Evolutionary conservation across 2,888 invertebrate genomes (phyloP), one percentile per base, ranked within the genome.

Genomic region (Nomada ruficornis): DNA sequence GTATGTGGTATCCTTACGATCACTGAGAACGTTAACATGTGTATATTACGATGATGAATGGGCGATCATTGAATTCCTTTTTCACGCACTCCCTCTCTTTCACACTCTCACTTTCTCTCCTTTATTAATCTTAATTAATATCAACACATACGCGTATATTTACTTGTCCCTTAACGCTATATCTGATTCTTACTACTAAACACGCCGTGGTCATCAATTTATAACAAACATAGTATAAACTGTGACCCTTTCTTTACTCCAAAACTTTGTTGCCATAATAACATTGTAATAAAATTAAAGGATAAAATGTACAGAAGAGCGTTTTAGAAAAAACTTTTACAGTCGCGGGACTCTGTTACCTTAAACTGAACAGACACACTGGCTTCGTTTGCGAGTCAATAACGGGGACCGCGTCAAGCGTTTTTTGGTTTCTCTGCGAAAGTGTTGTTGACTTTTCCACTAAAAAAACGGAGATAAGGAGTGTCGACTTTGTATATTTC

Each of bases 251-350:
- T 77, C 84, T 81, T 88, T 86, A 82, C 81, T 86, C 62, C 82
- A 85, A 84, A 13, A 85, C 82, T 84, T 87, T 81, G 84, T 77
- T 78, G 77, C 73, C 13, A 77, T 77, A 84, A 69, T 88, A 88
- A 90, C 88, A 91, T 88, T 82, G 89, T 91, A 91, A 89, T 91
- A 92, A 91, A 92, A 89, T 92, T 91, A 91, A 88, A 88, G 83
- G 92, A 91, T 91, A 92, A 93, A 94, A 93, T 94, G 92, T 93
- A 94, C 94, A 94, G 91, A 93, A 92, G 91, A 92, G 91, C 88
- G 86, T 90, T 92, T 90, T 47, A 47, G 47, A 91, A 90, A 90
- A 91, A 93, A 93, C 86, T 87, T 90, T 83, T 89, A 89, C 82
- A 89, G 77, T 86, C 77, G 72, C 77, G 91, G 91, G 93, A 93